Evolutionary conservation across 2,888 invertebrate genomes (phyloP).

Genomic region (Arctia plantaginis): DNA sequence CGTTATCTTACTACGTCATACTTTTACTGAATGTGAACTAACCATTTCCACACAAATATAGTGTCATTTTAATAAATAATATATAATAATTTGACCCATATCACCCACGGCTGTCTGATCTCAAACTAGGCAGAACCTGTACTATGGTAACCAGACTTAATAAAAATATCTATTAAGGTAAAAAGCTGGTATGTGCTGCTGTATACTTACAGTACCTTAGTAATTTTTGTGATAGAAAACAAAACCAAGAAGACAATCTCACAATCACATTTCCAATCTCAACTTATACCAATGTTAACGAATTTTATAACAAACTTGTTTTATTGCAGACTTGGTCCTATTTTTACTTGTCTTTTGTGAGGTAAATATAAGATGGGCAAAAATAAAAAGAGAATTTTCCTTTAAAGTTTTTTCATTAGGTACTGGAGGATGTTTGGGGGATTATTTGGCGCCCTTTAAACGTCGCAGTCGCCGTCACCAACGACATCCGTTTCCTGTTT

Average conservation of each 20-base stretch:
- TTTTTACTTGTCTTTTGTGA: background rate
- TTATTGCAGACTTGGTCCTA: slow-evolving; percentile 2
- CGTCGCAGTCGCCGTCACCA: slow-evolving; percentile 48
- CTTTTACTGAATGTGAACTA: no score
- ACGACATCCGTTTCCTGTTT: slow-evolving; percentile 61
- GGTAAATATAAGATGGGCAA: slow-evolving; percentile 48
- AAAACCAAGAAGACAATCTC: background rate
- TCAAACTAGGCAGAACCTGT: no score
- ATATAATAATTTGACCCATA: no score
- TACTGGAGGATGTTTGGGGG: slow-evolving; percentile 22
- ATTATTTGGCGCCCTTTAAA: slow-evolving; percentile 43
- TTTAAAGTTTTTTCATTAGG: slow-evolving; percentile 52
- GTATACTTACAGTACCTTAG: no score
- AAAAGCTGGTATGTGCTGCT: no score
- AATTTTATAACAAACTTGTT: background rate
- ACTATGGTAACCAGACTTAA: no score
- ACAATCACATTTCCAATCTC: background rate
- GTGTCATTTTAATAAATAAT: no score
- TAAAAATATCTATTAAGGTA: no score
- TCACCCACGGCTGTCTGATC: no score
- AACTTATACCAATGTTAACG: background rate
- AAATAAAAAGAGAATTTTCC: slow-evolving; percentile 37
- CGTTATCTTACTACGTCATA: no score
- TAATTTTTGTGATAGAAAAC: background rate
- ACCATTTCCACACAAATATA: no score